Base-by-base conservation (phyloP, 2,888 invertebrate species). In the Macrosoma leucophasiata region DNA sequence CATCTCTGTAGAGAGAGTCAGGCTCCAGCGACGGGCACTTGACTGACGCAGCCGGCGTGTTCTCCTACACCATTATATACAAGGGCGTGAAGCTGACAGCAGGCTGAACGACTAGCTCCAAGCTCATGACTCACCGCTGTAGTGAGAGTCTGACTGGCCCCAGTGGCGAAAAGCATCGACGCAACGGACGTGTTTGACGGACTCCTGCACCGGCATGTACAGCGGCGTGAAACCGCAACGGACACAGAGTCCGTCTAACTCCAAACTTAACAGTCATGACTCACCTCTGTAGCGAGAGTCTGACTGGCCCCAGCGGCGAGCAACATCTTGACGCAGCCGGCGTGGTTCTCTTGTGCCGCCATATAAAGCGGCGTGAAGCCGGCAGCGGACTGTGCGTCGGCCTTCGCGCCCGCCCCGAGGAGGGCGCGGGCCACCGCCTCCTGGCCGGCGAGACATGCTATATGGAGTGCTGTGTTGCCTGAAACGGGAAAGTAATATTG, bases 301-400 rank as follows among this genome's bases (percentile, higher is more conserved):
- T 98, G 98, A 74, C 97, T 98, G 44, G 98, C 98, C 25, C 96
- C 96, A 64, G 96, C 95, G 18, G 92, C 88, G 34, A 98, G 85
- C 37, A 98, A 86, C 82, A 94, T 93, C 64, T 94, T 92, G 46
- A 99, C 98, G 52, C 96, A 96, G 4, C 89, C 89, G 42, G 96
- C 96, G 65, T 98, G 97, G 71, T 97, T 97, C 74, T 97, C 97
- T 79, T 97, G 98, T 6, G 98, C 97, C 3, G 97, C 97, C 98
- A 98, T 98, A 72, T 98, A 98, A 24, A 99, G 86, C 1, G 98
- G 98, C 0, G 98, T 98, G 82, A 98, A 99, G 24, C 98, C 98
- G 68, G 96, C 97, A 50, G 96, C 92, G 1, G 96, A 96, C 72
- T 98, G 98, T 8, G 96, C 95, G 77, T 99, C 99, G 53, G 98